These are phyloP conservation scores for Crypturellus undulatus DNA, from an alignment of 2,113 vertebrate species.

Conservation along the genomic window DNA sequence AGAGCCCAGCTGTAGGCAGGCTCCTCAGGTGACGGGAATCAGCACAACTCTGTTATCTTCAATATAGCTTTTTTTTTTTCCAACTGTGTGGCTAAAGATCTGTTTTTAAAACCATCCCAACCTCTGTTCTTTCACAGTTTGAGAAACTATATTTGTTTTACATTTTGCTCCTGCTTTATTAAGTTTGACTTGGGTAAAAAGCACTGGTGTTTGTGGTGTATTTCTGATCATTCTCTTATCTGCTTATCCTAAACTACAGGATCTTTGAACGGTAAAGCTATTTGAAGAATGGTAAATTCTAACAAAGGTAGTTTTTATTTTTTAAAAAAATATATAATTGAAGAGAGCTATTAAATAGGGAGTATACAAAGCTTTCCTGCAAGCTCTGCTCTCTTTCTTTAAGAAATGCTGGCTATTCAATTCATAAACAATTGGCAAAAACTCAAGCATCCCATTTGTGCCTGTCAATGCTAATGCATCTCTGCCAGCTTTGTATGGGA, in stretches of 20 bases:
- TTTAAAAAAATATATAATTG: background rate
- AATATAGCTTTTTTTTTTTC: background rate
- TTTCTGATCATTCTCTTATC: background rate
- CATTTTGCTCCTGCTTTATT: background rate
- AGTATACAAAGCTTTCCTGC: background rate
- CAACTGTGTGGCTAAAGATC: background rate
- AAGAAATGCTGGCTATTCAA: background rate
- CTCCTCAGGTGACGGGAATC: background rate
- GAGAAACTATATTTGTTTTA: background rate
- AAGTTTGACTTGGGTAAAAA: background rate
- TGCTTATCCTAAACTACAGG: background rate
- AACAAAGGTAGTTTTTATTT: background rate
- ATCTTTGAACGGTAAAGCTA: background rate
- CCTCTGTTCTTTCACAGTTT: background rate
- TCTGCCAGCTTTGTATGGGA: background rate
- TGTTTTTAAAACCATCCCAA: background rate
- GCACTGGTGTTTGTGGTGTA: background rate
- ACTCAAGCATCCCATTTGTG: background rate
- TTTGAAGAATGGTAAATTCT: background rate
- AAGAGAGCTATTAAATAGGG: background rate
- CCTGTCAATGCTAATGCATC: background rate
- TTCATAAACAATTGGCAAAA: conserved; percentile 26
- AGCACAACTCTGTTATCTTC: background rate
- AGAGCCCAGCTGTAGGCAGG: background rate
- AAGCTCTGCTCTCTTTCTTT: background rate